Percentiles rank a stretch among this genome's conserved stretches.
Evolutionary conservation across 2,888 invertebrate genomes (phyloP).

Genomic region (Callosobruchus maculatus): DNA sequence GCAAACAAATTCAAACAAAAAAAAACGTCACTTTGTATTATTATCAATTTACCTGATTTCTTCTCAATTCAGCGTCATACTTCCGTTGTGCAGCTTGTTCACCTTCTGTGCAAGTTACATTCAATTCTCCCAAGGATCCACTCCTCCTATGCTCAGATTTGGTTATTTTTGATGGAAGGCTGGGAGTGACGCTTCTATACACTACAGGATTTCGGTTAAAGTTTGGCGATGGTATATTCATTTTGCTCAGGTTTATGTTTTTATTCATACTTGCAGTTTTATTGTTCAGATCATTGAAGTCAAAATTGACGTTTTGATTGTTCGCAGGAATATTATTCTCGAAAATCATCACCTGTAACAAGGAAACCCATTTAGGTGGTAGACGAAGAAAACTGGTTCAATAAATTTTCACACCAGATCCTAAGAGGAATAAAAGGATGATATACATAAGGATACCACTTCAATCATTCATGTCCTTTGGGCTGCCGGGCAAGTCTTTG

Average conservation of each 20-base stretch:
- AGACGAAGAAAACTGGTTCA: no score
- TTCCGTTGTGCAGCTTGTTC: conserved; percentile 33
- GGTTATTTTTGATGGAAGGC: conserved; percentile 34
- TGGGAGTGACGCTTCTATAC: conserved; percentile 43
- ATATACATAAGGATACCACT: no score
- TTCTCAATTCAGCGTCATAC: conserved; percentile 51
- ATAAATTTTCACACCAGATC: no score
- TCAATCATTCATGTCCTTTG: no score
- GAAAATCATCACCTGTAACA: conserved; percentile 35
- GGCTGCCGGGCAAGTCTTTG: no score
- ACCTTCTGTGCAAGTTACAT: conserved; percentile 27
- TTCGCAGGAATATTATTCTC: conserved; percentile 44
- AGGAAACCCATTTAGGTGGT: neutral
- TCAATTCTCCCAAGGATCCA: conserved; percentile 40
- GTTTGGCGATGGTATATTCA: conserved; percentile 52
- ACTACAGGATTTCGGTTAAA: conserved; percentile 53
- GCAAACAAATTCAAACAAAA: no score
- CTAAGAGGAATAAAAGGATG: no score
- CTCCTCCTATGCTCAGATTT: conserved; percentile 37
- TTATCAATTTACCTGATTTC: conserved; percentile 44
- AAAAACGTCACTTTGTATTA: no score
- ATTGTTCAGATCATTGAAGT: conserved; percentile 45
- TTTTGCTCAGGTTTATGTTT: conserved; percentile 42
- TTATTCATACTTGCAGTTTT: conserved; percentile 36
- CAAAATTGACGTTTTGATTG: conserved; percentile 40